Percentiles rank a stretch among this genome's conserved stretches.
Evolutionary conservation across 2,888 invertebrate species (phyloP).

Genomic region (Mesopsocus fuscifrons): DNA sequence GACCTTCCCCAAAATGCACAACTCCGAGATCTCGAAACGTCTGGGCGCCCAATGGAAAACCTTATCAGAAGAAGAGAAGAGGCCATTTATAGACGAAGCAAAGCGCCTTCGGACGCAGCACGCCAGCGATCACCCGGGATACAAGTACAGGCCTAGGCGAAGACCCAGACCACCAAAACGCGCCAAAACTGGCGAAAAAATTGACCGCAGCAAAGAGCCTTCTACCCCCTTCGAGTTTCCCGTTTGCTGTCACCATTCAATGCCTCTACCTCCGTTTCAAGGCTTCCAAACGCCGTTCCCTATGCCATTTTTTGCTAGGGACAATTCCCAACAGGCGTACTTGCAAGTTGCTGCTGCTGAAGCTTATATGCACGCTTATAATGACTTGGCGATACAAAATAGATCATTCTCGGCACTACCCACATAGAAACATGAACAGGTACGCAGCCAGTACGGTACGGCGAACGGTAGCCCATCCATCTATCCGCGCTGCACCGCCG

Average conservation of each 20-base stretch:
- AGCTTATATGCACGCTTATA: conserved; percentile 2
- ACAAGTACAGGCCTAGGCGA: conserved; percentile 73
- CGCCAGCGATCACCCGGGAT: conserved; percentile 87
- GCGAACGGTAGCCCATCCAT: too few relatives aligned
- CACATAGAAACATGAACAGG: too few relatives aligned
- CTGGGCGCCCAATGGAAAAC: conserved; percentile 79
- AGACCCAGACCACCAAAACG: conserved; percentile 68
- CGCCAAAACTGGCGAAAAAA: background rate
- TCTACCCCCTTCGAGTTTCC: background rate
- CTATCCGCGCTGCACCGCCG: too few relatives aligned
- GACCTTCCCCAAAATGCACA: conserved; percentile 88
- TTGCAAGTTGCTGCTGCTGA: conserved; percentile 1
- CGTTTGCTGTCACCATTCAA: background rate
- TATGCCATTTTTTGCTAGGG: background rate
- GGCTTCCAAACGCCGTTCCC: conserved; percentile 1
- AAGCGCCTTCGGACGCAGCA: conserved; percentile 72
- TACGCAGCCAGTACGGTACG: too few relatives aligned
- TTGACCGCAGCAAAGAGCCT: background rate
- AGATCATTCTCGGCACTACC: too few relatives aligned
- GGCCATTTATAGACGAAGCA: conserved; percentile 82
- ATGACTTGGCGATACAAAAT: background rate
- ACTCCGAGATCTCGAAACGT: conserved; percentile 75
- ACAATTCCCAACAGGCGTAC: background rate
- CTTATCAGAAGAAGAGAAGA: conserved; percentile 64
- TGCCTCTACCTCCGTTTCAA: background rate